Evolutionary conservation across 2,113 vertebrate species (phyloP), one percentile per base, ranked within the genome.

Genomic region (Prunella fulvescens): DNA sequence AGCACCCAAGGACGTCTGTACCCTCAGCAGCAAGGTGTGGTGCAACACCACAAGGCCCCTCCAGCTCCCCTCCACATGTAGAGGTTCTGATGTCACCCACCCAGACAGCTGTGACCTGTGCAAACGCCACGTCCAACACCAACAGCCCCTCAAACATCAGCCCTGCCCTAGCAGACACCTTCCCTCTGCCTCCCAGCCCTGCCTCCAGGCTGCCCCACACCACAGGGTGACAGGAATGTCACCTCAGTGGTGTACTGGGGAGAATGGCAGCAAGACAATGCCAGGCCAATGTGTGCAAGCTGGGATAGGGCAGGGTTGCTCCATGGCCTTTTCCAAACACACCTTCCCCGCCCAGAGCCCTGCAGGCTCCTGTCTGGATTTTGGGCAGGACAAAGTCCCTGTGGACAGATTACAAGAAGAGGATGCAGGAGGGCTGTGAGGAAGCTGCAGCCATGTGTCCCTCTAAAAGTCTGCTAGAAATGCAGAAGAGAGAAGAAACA

Each of bases 381-480:
- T 74, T 47, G 42, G 6, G 14, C 18, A 47, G 42, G 14, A 35
- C 39, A 37, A 50, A 80, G 62, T 70, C 19, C 11, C 42, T 40
- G 16, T 28, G 29, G 20, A 26, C 6, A 50, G 14, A 35, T 50
- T 57, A 33, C 42, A 76, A 72, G 53, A 47, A 86, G 29, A 86
- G 8, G 7, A 47, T 1, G 2, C 25, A 26, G 16, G 16, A 58
- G 7, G 31, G 3, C 45, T 88, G 45, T 4, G 3, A 37, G 3
- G n/a, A 24, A 86, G 3, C 2, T 1, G 8, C 42, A n/a, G 25
- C 16, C 2, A 16, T 1, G 0, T 2, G 4, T 57, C 31, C 35
- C 42, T 58, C 37, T 83, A n/a, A 57, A 45, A 39, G 11, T 22
- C 56, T 47, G 12, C 33, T 81, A 26, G 7, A 83, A 88, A 92